Evolutionary conservation across 2,797 vertebrate genomes (phyloP).

Genomic region (Philypnodon macrostomus): DNA sequence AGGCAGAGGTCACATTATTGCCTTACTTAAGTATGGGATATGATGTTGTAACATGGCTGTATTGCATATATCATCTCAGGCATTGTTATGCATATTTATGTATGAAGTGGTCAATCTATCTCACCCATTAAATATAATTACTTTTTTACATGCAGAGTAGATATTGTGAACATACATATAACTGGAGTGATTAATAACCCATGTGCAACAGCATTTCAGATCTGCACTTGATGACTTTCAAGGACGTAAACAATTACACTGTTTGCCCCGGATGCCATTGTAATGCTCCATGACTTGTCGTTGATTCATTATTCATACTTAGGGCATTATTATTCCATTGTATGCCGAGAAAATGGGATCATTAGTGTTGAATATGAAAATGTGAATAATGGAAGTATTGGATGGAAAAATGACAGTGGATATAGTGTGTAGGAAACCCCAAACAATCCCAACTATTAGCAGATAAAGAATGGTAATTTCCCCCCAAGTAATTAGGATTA

Average conservation of each 20-base stretch:
- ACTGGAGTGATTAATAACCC: conserved; percentile 56
- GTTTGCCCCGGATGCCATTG: conserved; percentile 40
- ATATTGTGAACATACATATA: conserved; percentile 55
- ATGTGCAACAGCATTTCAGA: conserved; percentile 39
- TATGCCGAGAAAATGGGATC: conserved; percentile 67
- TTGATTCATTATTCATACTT: conserved; percentile 74
- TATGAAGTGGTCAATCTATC: conserved; percentile 48
- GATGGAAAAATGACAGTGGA: conserved; percentile 42
- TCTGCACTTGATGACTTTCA: conserved; percentile 53
- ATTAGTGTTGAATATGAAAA: conserved; percentile 70
- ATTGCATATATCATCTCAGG: conserved; percentile 46
- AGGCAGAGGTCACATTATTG: conserved; percentile 3
- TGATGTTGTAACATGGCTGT: not conserved
- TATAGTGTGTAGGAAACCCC: conserved; percentile 57
- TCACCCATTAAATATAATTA: conserved; percentile 57
- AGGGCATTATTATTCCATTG: conserved; percentile 71
- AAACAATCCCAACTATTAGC: conserved; percentile 73
- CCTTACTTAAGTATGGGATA: not conserved
- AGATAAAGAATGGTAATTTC: conserved; percentile 75
- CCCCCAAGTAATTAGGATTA: conserved; percentile 76
- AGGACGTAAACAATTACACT: conserved; percentile 63
- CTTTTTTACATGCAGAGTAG: conserved; percentile 58
- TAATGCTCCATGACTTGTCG: conserved; percentile 52
- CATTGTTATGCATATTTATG: conserved; percentile 50
- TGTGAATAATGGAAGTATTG: conserved; percentile 70